Conservation (phyloP, 2,888 invertebrate genomes). For the Spodoptera picta region DNA sequence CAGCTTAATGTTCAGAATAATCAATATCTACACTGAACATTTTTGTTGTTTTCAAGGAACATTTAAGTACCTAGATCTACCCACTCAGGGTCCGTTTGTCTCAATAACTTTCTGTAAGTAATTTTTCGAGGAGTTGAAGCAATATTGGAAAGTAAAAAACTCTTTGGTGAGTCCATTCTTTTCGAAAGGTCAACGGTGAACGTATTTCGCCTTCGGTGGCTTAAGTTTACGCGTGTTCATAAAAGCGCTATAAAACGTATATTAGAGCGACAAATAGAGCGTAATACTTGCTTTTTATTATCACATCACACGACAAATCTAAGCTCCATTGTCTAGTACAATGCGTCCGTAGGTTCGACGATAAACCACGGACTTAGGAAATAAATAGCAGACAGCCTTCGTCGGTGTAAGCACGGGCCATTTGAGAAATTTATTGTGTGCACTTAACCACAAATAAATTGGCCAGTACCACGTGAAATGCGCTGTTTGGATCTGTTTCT, state of each 20-base stretch:
- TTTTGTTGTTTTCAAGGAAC: slow-evolving; percentile 70
- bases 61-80: slow-evolving; percentile 49
- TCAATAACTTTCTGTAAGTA: slow-evolving; percentile 61
- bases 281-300: slow-evolving; percentile 74
- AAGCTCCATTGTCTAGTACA: slow-evolving; percentile 74
- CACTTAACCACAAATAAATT: slow-evolving; percentile 88
- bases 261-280: slow-evolving; percentile 72
- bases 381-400: slow-evolving; percentile 85
- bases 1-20: slow-evolving; percentile 5
- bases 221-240: slow-evolving; percentile 65
- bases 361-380: slow-evolving; percentile 80
- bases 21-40: slow-evolving; percentile 28
- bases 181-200: slow-evolving; percentile 55
- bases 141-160: slow-evolving; percentile 49
- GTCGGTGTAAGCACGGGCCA: slow-evolving; percentile 84
- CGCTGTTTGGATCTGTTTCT: slow-evolving; percentile 66
- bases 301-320: slow-evolving; percentile 78
- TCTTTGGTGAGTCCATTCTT: slow-evolving; percentile 26
- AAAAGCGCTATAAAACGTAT: slow-evolving; percentile 68
- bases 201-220: slow-evolving; percentile 55
- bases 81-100: slow-evolving; percentile 69
- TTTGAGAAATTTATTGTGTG: slow-evolving; percentile 88
- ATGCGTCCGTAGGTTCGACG: slow-evolving; percentile 74
- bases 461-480: slow-evolving; percentile 79
- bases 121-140: slow-evolving; percentile 49